Evolutionary conservation across 2,113 vertebrate species (phyloP).

Genomic region (Grammomys surdaster): DNA sequence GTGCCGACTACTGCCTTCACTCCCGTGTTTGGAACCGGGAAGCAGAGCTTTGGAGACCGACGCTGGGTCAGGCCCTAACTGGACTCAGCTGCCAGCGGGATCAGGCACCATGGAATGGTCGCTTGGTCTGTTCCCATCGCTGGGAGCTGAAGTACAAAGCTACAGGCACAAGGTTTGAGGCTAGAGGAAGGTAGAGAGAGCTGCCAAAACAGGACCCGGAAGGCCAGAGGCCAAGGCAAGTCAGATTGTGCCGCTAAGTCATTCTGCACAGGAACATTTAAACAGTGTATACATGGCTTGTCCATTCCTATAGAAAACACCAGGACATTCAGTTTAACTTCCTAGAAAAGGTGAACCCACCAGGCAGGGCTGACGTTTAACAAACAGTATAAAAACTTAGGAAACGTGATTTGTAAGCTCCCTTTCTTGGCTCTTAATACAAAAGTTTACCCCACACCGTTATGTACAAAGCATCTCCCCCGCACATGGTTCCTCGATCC

Average conservation of each 20-base stretch:
- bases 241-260: background rate
- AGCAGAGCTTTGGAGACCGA: constrained; percentile 26
- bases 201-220: background rate
- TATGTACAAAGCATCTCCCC: constrained; percentile 53
- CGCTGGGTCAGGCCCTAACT: background rate
- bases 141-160: background rate
- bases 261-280: background rate
- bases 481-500: background rate
- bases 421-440: constrained; percentile 29
- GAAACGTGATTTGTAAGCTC: constrained; percentile 50
- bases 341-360: constrained; percentile 69
- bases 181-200: background rate
- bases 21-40: background rate
- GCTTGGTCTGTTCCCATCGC: background rate
- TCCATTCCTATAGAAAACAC: constrained; percentile 68
- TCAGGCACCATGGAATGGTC: constrained; percentile 35
- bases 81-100: background rate
- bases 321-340: constrained; percentile 41
- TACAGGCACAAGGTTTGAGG: background rate
- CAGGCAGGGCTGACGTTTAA: constrained; percentile 49
- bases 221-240: background rate
- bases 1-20: background rate
- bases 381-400: constrained; percentile 74
- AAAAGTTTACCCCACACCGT: constrained; percentile 38
- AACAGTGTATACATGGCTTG: constrained; percentile 58